Conservation (phyloP, 2,888 invertebrate species). For the Tetramorium bicarinatum region DNA sequence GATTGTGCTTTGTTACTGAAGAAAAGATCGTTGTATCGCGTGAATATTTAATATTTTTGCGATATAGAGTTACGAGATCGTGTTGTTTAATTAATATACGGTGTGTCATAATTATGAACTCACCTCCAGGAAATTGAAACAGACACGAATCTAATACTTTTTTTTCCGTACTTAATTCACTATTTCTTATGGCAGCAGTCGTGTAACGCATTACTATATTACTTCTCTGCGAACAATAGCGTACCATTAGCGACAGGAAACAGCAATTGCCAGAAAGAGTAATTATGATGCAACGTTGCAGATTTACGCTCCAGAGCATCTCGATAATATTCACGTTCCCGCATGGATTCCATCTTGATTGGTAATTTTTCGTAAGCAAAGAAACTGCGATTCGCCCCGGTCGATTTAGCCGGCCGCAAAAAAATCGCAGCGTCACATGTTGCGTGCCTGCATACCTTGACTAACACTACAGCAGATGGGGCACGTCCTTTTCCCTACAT, state of each 20-base stretch:
- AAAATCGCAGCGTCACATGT: conserved; percentile 51
- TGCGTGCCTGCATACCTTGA: conserved; percentile 63
- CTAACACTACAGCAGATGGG: conserved; percentile 65
- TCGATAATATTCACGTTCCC: conserved; percentile 54
- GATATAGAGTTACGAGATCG: background rate
- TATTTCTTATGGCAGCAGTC: background rate
- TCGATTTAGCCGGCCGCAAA: conserved; percentile 58
- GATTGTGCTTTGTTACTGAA: background rate
- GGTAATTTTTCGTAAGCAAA: conserved; percentile 60
- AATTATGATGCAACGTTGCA: conserved; percentile 56
- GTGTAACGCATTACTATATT: conserved; percentile 4
- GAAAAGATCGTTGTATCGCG: conserved; percentile 2
- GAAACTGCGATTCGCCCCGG: conserved; percentile 60
- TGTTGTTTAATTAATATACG: conserved; percentile 5
- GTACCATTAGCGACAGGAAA: conserved; percentile 50
- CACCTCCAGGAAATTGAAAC: background rate
- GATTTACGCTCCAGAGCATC: conserved; percentile 51
- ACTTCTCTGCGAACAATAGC: conserved; percentile 38
- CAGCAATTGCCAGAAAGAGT: conserved; percentile 54
- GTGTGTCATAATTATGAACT: background rate
- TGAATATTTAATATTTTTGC: conserved; percentile 14
- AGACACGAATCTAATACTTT: background rate
- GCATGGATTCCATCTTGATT: conserved; percentile 47
- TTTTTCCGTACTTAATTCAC: background rate
- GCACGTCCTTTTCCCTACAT: conserved; percentile 74